Percentiles rank a stretch among this genome's conserved stretches.
Conservation (phyloP, 1,140 invertebrate genomes). For the Heliconius congener region DNA sequence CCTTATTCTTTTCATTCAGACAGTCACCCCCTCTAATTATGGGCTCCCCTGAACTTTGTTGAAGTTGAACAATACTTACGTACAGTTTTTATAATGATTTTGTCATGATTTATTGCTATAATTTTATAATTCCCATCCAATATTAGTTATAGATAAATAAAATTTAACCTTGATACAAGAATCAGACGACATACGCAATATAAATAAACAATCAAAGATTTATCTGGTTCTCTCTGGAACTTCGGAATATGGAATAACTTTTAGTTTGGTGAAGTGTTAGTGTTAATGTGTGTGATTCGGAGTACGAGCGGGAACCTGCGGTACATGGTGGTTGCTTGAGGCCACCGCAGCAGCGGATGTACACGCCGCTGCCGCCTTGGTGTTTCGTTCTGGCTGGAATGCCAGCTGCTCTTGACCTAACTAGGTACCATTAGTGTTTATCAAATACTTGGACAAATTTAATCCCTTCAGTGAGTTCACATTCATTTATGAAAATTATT, state of each 20-base stretch:
- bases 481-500: not conserved
- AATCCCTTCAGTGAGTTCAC: not conserved
- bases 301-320: conserved; percentile 19
- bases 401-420: conserved; percentile 79
- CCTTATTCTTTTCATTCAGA: conserved; percentile 69
- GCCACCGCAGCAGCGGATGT: conserved; percentile 69
- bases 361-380: conserved; percentile 73
- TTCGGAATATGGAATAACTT: conserved; percentile 64
- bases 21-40: conserved; percentile 75
- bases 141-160: not conserved
- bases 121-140: not conserved
- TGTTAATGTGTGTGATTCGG: conserved; percentile 38
- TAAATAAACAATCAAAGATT: conserved; percentile 41
- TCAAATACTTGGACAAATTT: not conserved
- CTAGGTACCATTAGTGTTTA: conserved; percentile 56
- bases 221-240: conserved; percentile 52
- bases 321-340: conserved; percentile 57
- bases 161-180: conserved; percentile 23
- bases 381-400: conserved; percentile 74
- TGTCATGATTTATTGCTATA: not conserved
- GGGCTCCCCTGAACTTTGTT: conserved; percentile 69
- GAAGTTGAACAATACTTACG: conserved; percentile 56
- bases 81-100: not conserved
- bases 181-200: conserved; percentile 40
- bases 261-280: conserved; percentile 56